These are phyloP conservation scores for Cheracebus regulus DNA, from an alignment of 2,797 vertebrate genomes.

Conservation along the genomic window DNA sequence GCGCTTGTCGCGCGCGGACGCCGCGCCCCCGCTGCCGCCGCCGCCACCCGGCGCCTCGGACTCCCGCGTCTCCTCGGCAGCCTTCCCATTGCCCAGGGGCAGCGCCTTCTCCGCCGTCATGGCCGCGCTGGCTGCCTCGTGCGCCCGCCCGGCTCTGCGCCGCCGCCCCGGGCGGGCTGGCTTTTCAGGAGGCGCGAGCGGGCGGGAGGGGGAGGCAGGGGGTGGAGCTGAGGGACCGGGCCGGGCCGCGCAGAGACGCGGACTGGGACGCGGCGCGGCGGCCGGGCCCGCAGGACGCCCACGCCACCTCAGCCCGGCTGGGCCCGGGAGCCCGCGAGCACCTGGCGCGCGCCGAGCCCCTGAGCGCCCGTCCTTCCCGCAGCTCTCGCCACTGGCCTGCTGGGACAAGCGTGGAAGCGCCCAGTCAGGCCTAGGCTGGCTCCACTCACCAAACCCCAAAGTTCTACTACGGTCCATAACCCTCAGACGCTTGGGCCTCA, in stretches of 20 bases:
- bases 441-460: neutral
- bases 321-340: neutral
- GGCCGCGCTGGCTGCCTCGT: constrained; percentile 83
- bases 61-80: constrained; percentile 95
- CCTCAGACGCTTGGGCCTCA: neutral
- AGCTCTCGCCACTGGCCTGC: neutral
- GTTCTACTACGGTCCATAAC: neutral
- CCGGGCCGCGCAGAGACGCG: neutral
- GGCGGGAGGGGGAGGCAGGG: constrained; percentile 66
- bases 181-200: constrained; percentile 77
- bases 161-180: constrained; percentile 72
- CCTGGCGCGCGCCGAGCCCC: neutral
- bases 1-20: constrained; percentile 90
- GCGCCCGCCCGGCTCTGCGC: constrained; percentile 72
- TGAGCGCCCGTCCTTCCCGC: neutral
- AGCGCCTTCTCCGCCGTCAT: constrained; percentile 99
- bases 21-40: constrained; percentile 86
- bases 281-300: neutral
- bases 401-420: neutral
- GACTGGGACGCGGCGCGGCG: neutral
- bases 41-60: constrained; percentile 90
- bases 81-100: constrained; percentile 96
- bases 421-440: neutral
- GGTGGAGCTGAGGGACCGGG: constrained; percentile 65
- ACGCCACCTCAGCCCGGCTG: neutral